Evolutionary conservation across 2,113 vertebrate genomes (phyloP).

Genomic region (Gracilinanus agilis): DNA sequence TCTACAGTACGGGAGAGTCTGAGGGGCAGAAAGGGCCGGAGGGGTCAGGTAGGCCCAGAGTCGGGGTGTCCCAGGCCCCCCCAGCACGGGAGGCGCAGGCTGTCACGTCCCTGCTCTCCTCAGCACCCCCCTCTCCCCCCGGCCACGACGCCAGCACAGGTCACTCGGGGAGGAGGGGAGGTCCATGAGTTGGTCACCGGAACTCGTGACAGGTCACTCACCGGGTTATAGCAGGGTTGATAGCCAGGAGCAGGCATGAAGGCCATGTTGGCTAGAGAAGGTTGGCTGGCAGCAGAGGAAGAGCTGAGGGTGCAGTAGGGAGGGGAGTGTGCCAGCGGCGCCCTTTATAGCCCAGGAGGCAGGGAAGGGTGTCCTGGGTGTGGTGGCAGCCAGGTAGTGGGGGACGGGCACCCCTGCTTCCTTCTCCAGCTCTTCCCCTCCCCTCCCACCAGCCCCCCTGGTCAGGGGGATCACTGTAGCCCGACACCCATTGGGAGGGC

Average conservation of each 20-base stretch:
- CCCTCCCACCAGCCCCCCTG: neutral
- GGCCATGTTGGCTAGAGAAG: conserved; percentile 50
- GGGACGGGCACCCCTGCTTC: neutral
- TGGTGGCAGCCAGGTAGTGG: accelerated
- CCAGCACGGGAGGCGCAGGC: neutral
- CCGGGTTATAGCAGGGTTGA: conserved; percentile 88
- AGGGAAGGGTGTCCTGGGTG: conserved; percentile 25
- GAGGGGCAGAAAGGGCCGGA: neutral
- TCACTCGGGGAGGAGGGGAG: no score
- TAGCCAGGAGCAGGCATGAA: conserved; percentile 88
- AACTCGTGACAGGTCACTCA: conserved; percentile 76
- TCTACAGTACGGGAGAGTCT: conserved; percentile 86
- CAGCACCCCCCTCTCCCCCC: no score
- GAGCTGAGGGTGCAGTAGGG: neutral
- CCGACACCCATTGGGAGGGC: neutral
- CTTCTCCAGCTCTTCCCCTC: neutral
- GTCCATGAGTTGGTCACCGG: no score
- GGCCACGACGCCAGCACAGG: no score
- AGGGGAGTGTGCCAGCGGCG: neutral
- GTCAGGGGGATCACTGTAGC: neutral
- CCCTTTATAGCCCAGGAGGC: conserved; percentile 55
- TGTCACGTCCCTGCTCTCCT: no score
- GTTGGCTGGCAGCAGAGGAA: neutral
- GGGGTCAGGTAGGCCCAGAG: neutral
- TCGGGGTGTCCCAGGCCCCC: neutral